Evolutionary conservation across 2,888 invertebrate species (phyloP), one percentile per base, ranked within the genome.

Genomic region (Sclerodermus sp.): DNA sequence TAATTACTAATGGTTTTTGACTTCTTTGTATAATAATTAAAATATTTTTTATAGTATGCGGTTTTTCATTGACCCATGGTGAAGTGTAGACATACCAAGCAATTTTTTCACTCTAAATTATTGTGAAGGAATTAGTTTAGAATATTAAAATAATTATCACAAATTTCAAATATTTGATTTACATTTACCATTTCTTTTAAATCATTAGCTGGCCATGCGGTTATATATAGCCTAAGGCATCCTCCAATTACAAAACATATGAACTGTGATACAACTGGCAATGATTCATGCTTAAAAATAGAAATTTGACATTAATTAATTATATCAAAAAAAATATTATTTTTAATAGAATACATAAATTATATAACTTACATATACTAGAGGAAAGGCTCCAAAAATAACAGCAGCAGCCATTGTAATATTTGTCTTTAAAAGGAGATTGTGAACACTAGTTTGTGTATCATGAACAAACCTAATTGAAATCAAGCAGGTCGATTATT

Each of bases 201-300:
- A 47, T 71, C 67, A 39, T 71, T 66, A 2, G 73, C 71, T 2
- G 73, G 68, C 62, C 69, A 66, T 3, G 66, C 58, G n/a, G 51
- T 70, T 1, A 70, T 50, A 36, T 62, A 71, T 1, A 71, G 56
- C 13, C 62, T 63, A 10, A 64, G 43, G 29, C 62, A 59, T n/a
- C 66, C 66, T 17, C 53, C 57, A n/a, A 59, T 3, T 1, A 66
- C 53, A 60, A 72, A 53, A 10, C 60, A 51, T 18, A 67, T 40
- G 16, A 67, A 71, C 45, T 64, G 62, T 1, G 60, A 53, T 15
- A 60, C 23, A 6, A 66, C 57, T 30, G 56, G 42, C 10, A 64
- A 29, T 0, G 69, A 57, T 43, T 60, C 55, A 23, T 61, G 57
- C 69, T 69, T 38, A 10, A 13, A 34, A 23, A 23, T 23, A n/a